These are phyloP conservation scores for Phocoena sinus DNA, from an alignment of 2,113 vertebrate species.

Conservation along the genomic window DNA sequence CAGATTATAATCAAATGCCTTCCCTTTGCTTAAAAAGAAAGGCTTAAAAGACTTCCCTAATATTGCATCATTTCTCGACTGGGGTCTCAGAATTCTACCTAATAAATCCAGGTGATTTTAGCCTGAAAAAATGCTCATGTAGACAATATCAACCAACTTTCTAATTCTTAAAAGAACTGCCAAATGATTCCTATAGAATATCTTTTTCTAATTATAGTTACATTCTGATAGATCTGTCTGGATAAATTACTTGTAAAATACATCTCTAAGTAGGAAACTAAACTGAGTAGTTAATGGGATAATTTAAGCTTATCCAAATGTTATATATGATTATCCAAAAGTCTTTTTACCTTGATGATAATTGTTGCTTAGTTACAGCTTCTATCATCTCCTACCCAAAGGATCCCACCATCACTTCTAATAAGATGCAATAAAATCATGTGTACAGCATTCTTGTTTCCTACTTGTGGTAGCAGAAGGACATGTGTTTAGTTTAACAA, in stretches of 20 bases:
- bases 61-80: constrained; percentile 43
- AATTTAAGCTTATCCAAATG: background rate
- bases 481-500: background rate
- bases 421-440: background rate
- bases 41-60: background rate
- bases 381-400: background rate
- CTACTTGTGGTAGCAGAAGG: background rate
- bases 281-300: background rate
- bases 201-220: background rate
- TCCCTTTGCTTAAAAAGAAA: constrained; percentile 47
- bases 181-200: background rate
- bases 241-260: background rate
- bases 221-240: background rate
- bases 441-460: background rate
- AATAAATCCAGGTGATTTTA: constrained; percentile 49
- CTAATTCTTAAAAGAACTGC: constrained; percentile 30
- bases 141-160: background rate
- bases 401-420: background rate
- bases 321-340: background rate
- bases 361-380: background rate
- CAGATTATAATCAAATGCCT: background rate
- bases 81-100: constrained; percentile 50
- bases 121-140: background rate
- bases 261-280: background rate
- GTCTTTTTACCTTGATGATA: background rate